Percentiles rank a stretch among this genome's conserved stretches.
Evolutionary conservation across 2,113 vertebrate species (phyloP).

Genomic region (Melanostigma gelatinosum): DNA sequence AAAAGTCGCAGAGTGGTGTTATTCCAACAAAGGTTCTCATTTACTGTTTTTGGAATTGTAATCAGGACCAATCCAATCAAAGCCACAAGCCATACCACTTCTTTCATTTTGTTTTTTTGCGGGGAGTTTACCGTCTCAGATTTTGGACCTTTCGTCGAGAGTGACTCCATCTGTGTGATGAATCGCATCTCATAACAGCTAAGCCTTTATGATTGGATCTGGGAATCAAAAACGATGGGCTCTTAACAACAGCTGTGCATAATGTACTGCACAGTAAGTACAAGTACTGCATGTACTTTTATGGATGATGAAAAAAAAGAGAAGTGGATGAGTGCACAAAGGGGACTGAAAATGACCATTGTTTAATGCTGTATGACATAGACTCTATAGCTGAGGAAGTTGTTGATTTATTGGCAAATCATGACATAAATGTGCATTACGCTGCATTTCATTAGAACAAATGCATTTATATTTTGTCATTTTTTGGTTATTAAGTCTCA

Average conservation of each 20-base stretch:
- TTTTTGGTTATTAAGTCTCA: neutral
- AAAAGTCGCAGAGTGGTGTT: conserved; percentile 53
- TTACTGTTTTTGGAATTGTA: conserved; percentile 63
- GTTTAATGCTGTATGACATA: conserved; percentile 7
- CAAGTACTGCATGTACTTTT: neutral
- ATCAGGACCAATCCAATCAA: conserved; percentile 74
- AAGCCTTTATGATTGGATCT: conserved; percentile 76
- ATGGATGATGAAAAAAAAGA: conserved; percentile 15
- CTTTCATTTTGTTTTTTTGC: conserved; percentile 53
- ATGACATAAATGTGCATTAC: neutral
- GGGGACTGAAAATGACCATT: conserved; percentile 53
- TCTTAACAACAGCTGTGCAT: conserved; percentile 43
- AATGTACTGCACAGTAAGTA: conserved; percentile 13
- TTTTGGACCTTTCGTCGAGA: conserved; percentile 50
- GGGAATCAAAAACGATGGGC: conserved; percentile 35
- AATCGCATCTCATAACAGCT: conserved; percentile 64
- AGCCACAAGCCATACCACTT: conserved; percentile 50
- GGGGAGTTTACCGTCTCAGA: conserved; percentile 59
- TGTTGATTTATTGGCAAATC: neutral
- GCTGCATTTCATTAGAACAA: neutral
- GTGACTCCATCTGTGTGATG: conserved; percentile 76
- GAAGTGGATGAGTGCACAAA: conserved; percentile 51
- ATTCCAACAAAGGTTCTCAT: conserved; percentile 56
- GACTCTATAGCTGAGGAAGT: neutral
- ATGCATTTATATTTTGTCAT: neutral